Percentiles rank a stretch among this genome's conserved stretches.
These are phyloP conservation scores for Leucoma salicis DNA, from an alignment of 2,888 invertebrate species.

Conservation along the genomic window DNA sequence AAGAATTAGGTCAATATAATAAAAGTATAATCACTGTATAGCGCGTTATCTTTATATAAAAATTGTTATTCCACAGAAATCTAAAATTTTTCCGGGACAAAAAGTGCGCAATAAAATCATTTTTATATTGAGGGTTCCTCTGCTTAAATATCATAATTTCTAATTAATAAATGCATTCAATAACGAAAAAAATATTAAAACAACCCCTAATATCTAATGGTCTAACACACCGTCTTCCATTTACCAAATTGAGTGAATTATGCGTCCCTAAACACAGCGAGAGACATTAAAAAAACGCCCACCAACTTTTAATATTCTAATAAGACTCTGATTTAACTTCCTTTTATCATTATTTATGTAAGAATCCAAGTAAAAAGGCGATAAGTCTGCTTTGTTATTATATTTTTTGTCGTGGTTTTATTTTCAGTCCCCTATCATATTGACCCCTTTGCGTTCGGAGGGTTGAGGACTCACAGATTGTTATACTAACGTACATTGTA, in stretches of 20 bases:
- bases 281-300: conserved; percentile 78
- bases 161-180: conserved; percentile 61
- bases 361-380: conserved; percentile 68
- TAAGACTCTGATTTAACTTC: conserved; percentile 82
- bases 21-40: too few species aligned
- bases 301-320: conserved; percentile 79
- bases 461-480: conserved; percentile 34
- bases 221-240: conserved; percentile 61
- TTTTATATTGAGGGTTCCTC: too few species aligned
- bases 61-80: too few species aligned
- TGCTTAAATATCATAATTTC: conserved; percentile 46
- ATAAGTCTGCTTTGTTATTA: conserved; percentile 68
- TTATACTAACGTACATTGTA: conserved; percentile 45
- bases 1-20: too few species aligned
- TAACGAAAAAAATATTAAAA: conserved; percentile 48
- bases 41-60: too few species aligned
- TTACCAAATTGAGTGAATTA: conserved; percentile 80
- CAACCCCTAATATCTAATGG: conserved; percentile 57
- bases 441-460: conserved; percentile 40
- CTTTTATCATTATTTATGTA: conserved; percentile 82
- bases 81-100: too few species aligned
- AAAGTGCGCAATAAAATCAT: too few species aligned
- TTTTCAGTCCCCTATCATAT: conserved; percentile 54
- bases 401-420: conserved; percentile 47
- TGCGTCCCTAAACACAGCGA: conserved; percentile 69